Base-by-base conservation (phyloP, 37 sponge, comb jelly and placozoan species). In the Aplysina aerophoba region DNA sequence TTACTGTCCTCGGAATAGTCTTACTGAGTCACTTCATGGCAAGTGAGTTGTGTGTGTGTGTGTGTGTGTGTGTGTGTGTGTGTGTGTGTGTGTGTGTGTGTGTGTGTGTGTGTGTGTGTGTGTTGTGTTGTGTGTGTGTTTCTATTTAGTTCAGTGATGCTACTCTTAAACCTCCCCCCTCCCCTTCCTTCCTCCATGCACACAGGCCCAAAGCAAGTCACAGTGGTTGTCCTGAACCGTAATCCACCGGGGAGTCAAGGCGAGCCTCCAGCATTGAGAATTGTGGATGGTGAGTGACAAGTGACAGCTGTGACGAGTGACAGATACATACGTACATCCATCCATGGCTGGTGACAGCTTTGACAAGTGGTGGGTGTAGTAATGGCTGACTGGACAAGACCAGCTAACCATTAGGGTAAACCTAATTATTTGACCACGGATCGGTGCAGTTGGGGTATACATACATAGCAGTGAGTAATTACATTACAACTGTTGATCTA, bases 1-100 rank as follows among this genome's bases (percentile, higher is more conserved):
- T 71, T 33, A 71, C 36, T 71, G 73, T 71, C 37, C 20, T 71
- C 4, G 73, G 73, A 21, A 71, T 71, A 27, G 37, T 71, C 4
- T 6, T 71, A 28, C 73, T 71, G 5, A 35, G 73, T 36, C 73
- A 71, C 35, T 35, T 71, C 11, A 36, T 71, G 37, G 5, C 73
- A 71, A 71, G 73, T 71, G 37, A 71, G 73, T 71, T 62, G 63
- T 62, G 63, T 62, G 63, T 62, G 63, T 62, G 63, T 62, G 63
- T 62, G 63, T 62, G 63, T 62, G 63, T 62, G 63, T 62, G 63
- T 62, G 63, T 62, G 63, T 62, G 63, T 27, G 27, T 62, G 63
- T 62, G 63, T 62, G 63, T 62, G 63, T 62, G 63, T 62, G 63
- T 62, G 63, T 62, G 63, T 28, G 63, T 62, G 63, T 62, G 63